phyloP scores from a whole-genome alignment of 2,888 invertebrate genomes.

The Pyrochroa serraticornis region DNA sequence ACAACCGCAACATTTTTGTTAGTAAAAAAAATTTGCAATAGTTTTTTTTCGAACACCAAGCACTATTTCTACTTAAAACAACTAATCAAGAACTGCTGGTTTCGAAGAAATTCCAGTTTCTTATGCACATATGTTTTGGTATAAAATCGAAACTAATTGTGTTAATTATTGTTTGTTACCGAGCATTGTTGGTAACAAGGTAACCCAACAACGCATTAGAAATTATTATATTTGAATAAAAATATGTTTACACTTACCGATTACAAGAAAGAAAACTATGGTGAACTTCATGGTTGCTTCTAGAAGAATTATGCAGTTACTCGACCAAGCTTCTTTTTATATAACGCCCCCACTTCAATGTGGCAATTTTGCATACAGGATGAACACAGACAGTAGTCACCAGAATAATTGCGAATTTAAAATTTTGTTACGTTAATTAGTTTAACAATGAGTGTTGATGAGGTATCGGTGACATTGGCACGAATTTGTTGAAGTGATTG shows the following conservation, averaged over 20 bases:
- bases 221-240: too few relatives aligned
- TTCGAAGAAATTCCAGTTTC: too few relatives aligned
- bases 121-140: too few relatives aligned
- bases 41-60: too few relatives aligned
- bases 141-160: too few relatives aligned
- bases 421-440: background rate
- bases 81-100: too few relatives aligned
- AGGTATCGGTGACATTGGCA: slow-evolving; percentile 1
- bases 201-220: too few relatives aligned
- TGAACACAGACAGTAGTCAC: slow-evolving; percentile 1
- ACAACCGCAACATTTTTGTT: too few relatives aligned
- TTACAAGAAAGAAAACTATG: slow-evolving; percentile 37
- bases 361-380: slow-evolving; percentile 18
- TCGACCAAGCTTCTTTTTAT: slow-evolving; percentile 17
- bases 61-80: too few relatives aligned
- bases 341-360: slow-evolving; percentile 18
- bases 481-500: background rate
- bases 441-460: background rate
- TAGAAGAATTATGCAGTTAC: slow-evolving; percentile 9
- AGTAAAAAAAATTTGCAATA: too few relatives aligned
- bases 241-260: slow-evolving; percentile 37
- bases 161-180: too few relatives aligned
- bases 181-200: too few relatives aligned
- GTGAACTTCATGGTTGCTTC: slow-evolving; percentile 39
- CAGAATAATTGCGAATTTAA: slow-evolving; percentile 6